Percentiles rank a stretch among this genome's conserved stretches.
Conservation (phyloP, 2,888 invertebrate species). For the Tetropium fuscum region DNA sequence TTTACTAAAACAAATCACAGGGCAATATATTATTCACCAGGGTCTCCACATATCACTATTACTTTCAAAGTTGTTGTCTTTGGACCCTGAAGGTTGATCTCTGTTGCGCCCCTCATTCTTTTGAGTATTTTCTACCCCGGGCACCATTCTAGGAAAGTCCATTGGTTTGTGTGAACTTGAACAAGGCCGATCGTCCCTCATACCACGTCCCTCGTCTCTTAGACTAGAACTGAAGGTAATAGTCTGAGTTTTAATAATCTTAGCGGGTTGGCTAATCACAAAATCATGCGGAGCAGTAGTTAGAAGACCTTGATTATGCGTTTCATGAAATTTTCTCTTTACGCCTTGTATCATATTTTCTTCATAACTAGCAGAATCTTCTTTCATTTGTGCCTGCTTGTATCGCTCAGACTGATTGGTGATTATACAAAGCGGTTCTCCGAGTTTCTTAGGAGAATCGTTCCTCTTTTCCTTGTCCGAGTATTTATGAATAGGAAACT, state of each 20-base stretch:
- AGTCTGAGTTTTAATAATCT: slow-evolving; percentile 46
- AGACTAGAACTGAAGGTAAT: slow-evolving; percentile 27
- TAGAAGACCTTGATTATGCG: slow-evolving; percentile 48
- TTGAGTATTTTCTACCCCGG: slow-evolving; percentile 7
- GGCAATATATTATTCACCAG: slow-evolving; percentile 55
- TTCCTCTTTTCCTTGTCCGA: slow-evolving; percentile 40
- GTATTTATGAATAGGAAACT: slow-evolving; percentile 58
- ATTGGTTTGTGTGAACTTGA: slow-evolving; percentile 20
- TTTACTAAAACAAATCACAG: slow-evolving; percentile 34
- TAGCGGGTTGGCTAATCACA: slow-evolving; percentile 41
- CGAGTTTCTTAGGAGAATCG: slow-evolving; percentile 50
- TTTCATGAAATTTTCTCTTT: slow-evolving; percentile 54
- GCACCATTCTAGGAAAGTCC: slow-evolving; percentile 30
- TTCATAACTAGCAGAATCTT: slow-evolving; percentile 57
- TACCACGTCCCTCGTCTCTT: neutral
- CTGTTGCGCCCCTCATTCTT: slow-evolving; percentile 10
- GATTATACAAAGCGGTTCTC: slow-evolving; percentile 61
- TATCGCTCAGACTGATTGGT: slow-evolving; percentile 62
- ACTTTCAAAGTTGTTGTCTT: slow-evolving; percentile 42
- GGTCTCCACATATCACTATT: slow-evolving; percentile 64
- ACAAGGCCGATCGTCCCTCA: neutral
- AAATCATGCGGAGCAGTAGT: slow-evolving; percentile 42
- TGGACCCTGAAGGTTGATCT: slow-evolving; percentile 27
- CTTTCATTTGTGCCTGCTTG: slow-evolving; percentile 59
- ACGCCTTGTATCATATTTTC: slow-evolving; percentile 57